A percentile compares a stretch with the other conserved stretches of the same genome.
These are phyloP conservation scores for Lepidotrigona ventralis DNA, from an alignment of 1,140 invertebrate genomes.

Conservation along the genomic window DNA sequence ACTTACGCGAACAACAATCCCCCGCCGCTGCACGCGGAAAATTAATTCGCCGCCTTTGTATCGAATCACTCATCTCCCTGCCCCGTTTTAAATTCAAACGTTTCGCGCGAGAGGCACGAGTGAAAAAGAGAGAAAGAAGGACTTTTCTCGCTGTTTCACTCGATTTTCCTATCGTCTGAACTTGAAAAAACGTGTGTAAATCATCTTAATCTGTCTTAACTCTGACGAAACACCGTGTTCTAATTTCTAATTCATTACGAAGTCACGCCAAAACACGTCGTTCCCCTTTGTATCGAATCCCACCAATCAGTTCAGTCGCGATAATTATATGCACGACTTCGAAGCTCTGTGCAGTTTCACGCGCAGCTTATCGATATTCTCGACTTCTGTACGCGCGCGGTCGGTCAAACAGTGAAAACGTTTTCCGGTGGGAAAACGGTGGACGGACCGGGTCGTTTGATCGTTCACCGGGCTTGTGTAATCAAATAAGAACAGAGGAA, in stretches of 20 bases:
- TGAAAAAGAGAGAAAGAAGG: background rate
- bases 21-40: background rate
- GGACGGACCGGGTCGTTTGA: constrained; percentile 8
- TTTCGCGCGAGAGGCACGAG: background rate
- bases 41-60: background rate
- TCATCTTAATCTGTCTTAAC: no score
- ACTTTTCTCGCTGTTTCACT: background rate
- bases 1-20: background rate
- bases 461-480: constrained; percentile 10
- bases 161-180: no score
- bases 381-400: background rate
- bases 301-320: no score
- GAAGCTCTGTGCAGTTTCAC: background rate
- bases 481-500: constrained; percentile 12
- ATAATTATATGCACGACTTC: background rate
- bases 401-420: background rate
- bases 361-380: constrained; percentile 16
- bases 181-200: no score
- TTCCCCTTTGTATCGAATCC: no score
- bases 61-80: background rate
- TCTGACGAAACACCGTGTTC: no score
- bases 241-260: no score
- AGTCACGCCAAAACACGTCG: no score
- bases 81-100: background rate
- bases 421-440: background rate